Conservation (phyloP, 2,888 invertebrate genomes). For the Ophion ellenae region DNA sequence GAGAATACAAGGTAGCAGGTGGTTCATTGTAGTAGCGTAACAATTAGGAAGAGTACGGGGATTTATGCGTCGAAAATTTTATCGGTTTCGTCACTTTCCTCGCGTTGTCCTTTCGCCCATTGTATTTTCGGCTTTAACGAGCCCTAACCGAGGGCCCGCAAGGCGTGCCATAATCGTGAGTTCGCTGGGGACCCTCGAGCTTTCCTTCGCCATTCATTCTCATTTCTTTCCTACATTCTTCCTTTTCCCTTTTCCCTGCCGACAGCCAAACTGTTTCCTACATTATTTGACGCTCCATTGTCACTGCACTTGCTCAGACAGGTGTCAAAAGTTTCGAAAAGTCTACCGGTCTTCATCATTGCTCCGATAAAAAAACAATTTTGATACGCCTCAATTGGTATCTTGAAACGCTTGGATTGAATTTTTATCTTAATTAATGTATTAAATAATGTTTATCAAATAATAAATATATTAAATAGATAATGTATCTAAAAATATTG, state of each 20-base stretch:
- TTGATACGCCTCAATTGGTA: neutral
- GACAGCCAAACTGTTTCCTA: neutral
- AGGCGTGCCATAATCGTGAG: slow-evolving; percentile 18
- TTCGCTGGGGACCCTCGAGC: slow-evolving; percentile 27
- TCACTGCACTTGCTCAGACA: slow-evolving; percentile 39
- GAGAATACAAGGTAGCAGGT: slow-evolving; percentile 46
- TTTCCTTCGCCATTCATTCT: slow-evolving; percentile 24
- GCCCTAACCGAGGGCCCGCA: slow-evolving; percentile 36
- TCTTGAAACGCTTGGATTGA: too few species aligned
- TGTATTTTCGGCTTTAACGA: slow-evolving; percentile 29
- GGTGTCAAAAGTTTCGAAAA: slow-evolving; percentile 28
- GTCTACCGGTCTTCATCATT: neutral
- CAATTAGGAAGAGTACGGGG: slow-evolving; percentile 44
- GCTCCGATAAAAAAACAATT: neutral
- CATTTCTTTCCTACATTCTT: slow-evolving; percentile 26
- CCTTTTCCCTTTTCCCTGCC: neutral
- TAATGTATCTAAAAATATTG: too few species aligned
- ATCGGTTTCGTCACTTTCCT: slow-evolving; percentile 11
- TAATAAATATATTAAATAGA: too few species aligned
- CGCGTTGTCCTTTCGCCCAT: slow-evolving; percentile 13
- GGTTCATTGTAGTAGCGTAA: slow-evolving; percentile 52
- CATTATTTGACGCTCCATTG: slow-evolving; percentile 2
- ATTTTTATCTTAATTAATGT: too few species aligned
- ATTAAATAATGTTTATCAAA: too few species aligned
- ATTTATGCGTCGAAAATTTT: slow-evolving; percentile 16